Evolutionary conservation across 2,888 invertebrate species (phyloP).

Genomic region (Diaprepes abbreviatus): DNA sequence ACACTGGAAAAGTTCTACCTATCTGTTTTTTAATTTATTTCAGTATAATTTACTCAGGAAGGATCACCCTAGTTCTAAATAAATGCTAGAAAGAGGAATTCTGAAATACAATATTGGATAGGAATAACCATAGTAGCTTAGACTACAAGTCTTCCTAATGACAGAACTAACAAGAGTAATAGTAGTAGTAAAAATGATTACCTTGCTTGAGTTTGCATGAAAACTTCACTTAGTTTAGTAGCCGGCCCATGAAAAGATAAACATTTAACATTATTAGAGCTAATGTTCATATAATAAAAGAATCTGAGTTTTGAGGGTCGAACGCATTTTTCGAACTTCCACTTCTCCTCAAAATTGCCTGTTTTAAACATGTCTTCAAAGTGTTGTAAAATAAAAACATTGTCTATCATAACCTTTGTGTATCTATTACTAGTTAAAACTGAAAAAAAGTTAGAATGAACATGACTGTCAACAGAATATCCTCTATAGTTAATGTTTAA

Average conservation of each 20-base stretch:
- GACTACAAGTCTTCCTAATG: too few relatives aligned
- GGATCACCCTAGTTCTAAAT: too few relatives aligned
- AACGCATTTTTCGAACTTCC: conserved; percentile 74
- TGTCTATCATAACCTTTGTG: conserved; percentile 74
- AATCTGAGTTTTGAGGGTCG: conserved; percentile 71
- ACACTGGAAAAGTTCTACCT: too few relatives aligned
- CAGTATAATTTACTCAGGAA: too few relatives aligned
- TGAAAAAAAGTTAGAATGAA: conserved; percentile 61
- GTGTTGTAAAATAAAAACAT: conserved; percentile 86
- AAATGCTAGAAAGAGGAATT: too few relatives aligned
- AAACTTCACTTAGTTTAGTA: conserved; percentile 74
- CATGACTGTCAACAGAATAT: too few relatives aligned
- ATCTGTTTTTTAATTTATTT: too few relatives aligned
- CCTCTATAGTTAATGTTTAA: too few relatives aligned
- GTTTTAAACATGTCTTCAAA: conserved; percentile 88
- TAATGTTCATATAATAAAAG: conserved; percentile 81
- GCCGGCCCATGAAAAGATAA: conserved; percentile 87
- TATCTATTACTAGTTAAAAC: conserved; percentile 66
- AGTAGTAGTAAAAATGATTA: conserved; percentile 60
- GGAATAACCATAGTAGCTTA: too few relatives aligned
- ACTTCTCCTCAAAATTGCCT: conserved; percentile 87
- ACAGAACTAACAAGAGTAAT: too few relatives aligned
- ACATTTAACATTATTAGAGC: conserved; percentile 78
- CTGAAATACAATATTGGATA: too few relatives aligned
- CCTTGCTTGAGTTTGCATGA: conserved; percentile 69